Evolutionary conservation across 2,797 vertebrate species (phyloP), one percentile per base, ranked within the genome.

Genomic region (Sebastes elongatus): DNA sequence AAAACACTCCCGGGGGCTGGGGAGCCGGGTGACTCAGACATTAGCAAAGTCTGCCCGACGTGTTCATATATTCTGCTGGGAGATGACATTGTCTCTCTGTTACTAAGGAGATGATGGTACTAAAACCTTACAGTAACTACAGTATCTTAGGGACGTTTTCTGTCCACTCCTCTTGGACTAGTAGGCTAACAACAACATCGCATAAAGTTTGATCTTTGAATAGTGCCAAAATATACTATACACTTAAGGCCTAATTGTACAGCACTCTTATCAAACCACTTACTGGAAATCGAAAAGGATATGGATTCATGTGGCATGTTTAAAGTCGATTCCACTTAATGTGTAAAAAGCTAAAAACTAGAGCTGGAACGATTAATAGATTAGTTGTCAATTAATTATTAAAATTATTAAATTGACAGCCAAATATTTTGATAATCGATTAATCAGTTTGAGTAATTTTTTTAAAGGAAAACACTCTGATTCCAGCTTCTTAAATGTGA

Each of bases 21-120:
- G 57, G 30, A 74, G 71, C 75, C 10, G 71, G 69, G 85, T 91
- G 92, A 92, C 85, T 93, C 90, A 93, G 85, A 86, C 88, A 82
- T 86, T 69, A 84, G 77, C 78, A 71, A 88, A 88, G 61, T 80
- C 84, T 64, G 55, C 74, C 74, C 76, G 80, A 85, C 83, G 68
- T 69, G 79, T 88, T 88, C 86, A 80, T 83, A 78, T 83, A 75
- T 69, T 79, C 82, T 74, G 55, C 64, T 57, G 52, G 79, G 70
- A 81, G 49, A 87, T 71, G 69, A 76, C 76, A 86, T 74, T 76
- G 74, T 66, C 57, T 76, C 81, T 35, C 59, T 27, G 85, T 86
- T 84, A 92, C 85, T 89, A 85, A 87, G 85, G 88, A 91, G 85
- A 90, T 83, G 63, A 55, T 23, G 20, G 35, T 30, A 27, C 42